Evolutionary conservation across 2,888 invertebrate species (phyloP).

Genomic region (Microplitis manilae): DNA sequence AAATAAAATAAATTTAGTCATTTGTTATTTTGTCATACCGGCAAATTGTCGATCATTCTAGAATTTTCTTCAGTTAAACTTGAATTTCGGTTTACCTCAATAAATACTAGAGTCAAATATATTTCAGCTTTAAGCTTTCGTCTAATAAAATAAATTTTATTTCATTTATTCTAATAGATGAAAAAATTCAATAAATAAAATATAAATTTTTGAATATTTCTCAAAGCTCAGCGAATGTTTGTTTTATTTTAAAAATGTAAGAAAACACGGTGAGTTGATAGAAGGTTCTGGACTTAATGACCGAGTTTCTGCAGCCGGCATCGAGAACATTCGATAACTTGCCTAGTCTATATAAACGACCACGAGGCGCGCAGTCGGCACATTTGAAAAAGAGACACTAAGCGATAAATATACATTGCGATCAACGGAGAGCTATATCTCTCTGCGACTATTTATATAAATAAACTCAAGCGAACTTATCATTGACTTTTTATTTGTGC

Average conservation of each 20-base stretch:
- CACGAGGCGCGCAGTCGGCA: neutral
- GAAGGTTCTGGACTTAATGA: constrained; percentile 26
- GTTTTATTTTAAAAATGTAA: neutral
- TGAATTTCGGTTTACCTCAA: neutral
- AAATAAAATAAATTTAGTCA: neutral
- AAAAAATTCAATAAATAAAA: neutral
- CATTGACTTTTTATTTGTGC: neutral
- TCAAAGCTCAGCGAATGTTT: neutral
- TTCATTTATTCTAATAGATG: neutral
- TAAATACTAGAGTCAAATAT: neutral
- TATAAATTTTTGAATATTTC: neutral
- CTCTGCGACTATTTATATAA: neutral
- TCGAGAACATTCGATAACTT: constrained; percentile 32
- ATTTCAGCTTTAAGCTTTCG: neutral
- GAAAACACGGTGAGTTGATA: neutral
- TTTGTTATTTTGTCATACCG: neutral
- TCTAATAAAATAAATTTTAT: too few species aligned
- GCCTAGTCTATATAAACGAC: constrained; percentile 24
- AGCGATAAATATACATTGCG: neutral
- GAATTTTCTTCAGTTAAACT: neutral
- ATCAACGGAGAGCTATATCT: neutral
- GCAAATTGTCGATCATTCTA: neutral
- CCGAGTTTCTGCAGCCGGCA: constrained; percentile 3
- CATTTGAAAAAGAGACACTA: constrained; percentile 18
- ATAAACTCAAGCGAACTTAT: neutral